Conservation (phyloP, 2,113 vertebrate genomes). For the Phalacrocorax brasilianus region DNA sequence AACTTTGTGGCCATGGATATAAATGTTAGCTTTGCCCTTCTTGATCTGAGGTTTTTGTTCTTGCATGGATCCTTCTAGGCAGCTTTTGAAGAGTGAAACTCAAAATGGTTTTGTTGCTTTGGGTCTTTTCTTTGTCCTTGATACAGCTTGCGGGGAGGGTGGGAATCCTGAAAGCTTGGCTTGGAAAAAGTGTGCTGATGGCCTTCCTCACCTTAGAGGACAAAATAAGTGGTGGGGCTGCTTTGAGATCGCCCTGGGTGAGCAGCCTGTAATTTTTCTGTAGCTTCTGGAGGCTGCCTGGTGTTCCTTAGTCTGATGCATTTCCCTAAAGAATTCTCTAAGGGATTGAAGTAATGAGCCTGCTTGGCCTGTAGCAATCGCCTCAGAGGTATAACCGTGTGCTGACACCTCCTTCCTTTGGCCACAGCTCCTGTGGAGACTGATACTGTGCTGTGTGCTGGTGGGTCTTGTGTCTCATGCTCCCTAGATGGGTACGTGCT, state of each 20-base stretch:
- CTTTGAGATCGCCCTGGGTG: neutral
- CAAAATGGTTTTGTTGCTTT: neutral
- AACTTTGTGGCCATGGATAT: neutral
- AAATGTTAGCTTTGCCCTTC: neutral
- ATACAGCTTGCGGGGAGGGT: neutral
- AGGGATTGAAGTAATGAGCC: neutral
- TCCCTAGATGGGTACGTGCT: neutral
- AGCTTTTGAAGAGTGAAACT: neutral
- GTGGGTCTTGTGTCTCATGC: neutral
- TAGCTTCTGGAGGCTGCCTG: neutral
- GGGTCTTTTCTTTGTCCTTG: neutral
- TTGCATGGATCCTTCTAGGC: neutral
- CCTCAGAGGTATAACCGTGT: neutral
- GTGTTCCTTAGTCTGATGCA: neutral
- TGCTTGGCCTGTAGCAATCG: neutral
- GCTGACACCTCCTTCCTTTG: neutral
- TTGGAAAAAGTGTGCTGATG: neutral
- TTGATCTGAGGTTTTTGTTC: neutral
- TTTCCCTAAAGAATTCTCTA: neutral
- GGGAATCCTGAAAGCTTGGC: neutral
- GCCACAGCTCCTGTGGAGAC: neutral
- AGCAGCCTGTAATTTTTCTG: neutral
- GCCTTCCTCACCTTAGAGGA: neutral
- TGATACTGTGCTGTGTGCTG: neutral
- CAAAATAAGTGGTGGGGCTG: neutral